Percentiles rank a stretch among this genome's conserved stretches.
Evolutionary conservation across 1,140 invertebrate species (phyloP).

Genomic region (Drosophila asahinai): DNA sequence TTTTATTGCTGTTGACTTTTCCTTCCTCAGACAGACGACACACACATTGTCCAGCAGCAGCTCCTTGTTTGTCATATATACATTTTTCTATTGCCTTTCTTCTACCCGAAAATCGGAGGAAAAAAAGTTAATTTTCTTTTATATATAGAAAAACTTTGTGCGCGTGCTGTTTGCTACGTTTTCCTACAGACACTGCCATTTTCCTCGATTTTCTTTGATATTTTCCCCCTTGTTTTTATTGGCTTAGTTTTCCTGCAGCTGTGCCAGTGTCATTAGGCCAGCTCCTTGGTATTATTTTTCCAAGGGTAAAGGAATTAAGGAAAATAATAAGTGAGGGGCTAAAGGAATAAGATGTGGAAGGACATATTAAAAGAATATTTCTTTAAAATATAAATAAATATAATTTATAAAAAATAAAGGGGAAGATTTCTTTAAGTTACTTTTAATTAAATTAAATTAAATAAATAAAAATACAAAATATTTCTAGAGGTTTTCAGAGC

Average conservation of each 20-base stretch:
- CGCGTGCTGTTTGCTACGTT: constrained; percentile 61
- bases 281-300: not conserved
- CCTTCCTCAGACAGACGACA: constrained; percentile 13
- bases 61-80: constrained; percentile 19
- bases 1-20: constrained; percentile 68
- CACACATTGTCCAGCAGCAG: constrained; percentile 37
- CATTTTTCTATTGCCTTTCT: constrained; percentile 49
- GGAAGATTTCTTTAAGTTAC: not conserved
- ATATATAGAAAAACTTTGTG: constrained; percentile 57
- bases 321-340: not conserved
- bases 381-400: too few species aligned
- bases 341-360: too few species aligned
- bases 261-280: constrained; percentile 49
- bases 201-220: not conserved
- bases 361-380: not conserved
- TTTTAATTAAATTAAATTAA: not conserved
- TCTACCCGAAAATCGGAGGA: not conserved
- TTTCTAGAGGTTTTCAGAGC: not conserved
- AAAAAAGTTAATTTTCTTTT: constrained; percentile 62
- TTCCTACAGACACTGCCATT: constrained; percentile 35
- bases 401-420: not conserved
- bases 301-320: constrained; percentile 1
- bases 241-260: constrained; percentile 56
- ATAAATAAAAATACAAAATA: not conserved
- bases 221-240: constrained; percentile 36